phyloP scores from a whole-genome alignment of 2,888 invertebrate genomes.

The Drosophila basisetae region DNA sequence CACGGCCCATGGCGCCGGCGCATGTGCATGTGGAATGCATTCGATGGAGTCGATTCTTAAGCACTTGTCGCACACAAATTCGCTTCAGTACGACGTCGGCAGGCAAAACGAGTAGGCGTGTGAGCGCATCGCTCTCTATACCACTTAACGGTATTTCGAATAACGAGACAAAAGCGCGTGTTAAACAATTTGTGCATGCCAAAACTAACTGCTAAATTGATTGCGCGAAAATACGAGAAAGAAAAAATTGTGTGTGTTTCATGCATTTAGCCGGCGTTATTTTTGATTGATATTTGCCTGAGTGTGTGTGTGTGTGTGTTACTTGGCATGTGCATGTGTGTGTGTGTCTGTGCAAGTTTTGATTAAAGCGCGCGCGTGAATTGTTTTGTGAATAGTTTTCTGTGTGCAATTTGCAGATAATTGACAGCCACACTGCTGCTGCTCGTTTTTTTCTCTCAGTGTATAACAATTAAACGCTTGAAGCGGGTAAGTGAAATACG shows the following conservation, averaged over 20 bases:
- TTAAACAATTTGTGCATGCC: slow-evolving; percentile 26
- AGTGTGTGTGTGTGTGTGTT: slow-evolving; percentile 31
- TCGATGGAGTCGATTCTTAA: slow-evolving; percentile 47
- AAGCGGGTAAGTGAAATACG: slow-evolving; percentile 41
- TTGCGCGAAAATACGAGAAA: slow-evolving; percentile 38
- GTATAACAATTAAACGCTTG: slow-evolving; percentile 26
- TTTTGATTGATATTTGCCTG: slow-evolving; percentile 66
- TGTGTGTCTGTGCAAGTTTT: slow-evolving; percentile 36
- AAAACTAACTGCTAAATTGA: slow-evolving; percentile 49
- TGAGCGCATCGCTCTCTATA: slow-evolving; percentile 11
- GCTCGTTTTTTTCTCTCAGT: slow-evolving; percentile 7
- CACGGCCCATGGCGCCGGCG: slow-evolving; percentile 65
- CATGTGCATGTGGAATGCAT: slow-evolving; percentile 51
- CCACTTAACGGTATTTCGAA: slow-evolving; percentile 72
- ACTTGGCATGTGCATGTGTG: slow-evolving; percentile 2
- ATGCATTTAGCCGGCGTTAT: slow-evolving; percentile 60
- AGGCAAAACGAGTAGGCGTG: slow-evolving; percentile 58
- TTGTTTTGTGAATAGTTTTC: slow-evolving; percentile 52
- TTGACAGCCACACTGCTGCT: slow-evolving; percentile 34
- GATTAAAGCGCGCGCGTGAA: slow-evolving; percentile 71
- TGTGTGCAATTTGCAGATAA: slow-evolving; percentile 64
- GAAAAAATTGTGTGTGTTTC: slow-evolving; percentile 48
- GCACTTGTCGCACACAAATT: slow-evolving; percentile 36
- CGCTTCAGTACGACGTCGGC: slow-evolving; percentile 72
- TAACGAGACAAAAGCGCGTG: slow-evolving; percentile 57